Evolutionary conservation across 2,888 invertebrate genomes (phyloP).

Genomic region (Himalopsyche japonica): DNA sequence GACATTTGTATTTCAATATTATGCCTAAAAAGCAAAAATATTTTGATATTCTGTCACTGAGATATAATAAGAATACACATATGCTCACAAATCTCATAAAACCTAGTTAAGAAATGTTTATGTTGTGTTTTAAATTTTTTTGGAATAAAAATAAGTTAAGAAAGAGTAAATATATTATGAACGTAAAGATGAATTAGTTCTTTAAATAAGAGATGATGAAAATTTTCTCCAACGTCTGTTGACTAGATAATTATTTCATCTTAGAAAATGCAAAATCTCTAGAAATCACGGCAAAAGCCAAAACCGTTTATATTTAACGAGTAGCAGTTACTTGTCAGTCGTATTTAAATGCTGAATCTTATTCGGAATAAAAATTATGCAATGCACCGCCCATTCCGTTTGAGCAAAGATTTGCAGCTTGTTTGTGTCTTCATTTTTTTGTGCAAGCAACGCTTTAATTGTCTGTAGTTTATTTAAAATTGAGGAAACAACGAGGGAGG

Average conservation of each 20-base stretch:
- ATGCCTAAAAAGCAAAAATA: no score
- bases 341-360: constrained; percentile 1
- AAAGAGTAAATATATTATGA: no score
- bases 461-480: not conserved
- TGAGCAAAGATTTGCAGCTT: not conserved
- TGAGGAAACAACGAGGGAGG: not conserved
- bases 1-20: no score
- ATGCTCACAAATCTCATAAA: no score
- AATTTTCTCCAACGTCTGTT: not conserved
- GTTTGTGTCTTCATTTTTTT: not conserved
- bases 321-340: constrained; percentile 11
- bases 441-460: not conserved
- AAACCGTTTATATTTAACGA: constrained; percentile 17
- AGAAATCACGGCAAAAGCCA: constrained; percentile 10
- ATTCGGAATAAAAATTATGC: not conserved
- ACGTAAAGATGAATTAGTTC: no score
- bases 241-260: constrained; percentile 3
- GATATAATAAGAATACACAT: no score
- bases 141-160: no score
- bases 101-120: no score
- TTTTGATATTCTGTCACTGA: no score
- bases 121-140: no score
- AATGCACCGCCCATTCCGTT: not conserved
- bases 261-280: constrained; percentile 5
- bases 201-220: no score